Conservation (phyloP, 2,888 invertebrate species). For the Andrena praecox region DNA sequence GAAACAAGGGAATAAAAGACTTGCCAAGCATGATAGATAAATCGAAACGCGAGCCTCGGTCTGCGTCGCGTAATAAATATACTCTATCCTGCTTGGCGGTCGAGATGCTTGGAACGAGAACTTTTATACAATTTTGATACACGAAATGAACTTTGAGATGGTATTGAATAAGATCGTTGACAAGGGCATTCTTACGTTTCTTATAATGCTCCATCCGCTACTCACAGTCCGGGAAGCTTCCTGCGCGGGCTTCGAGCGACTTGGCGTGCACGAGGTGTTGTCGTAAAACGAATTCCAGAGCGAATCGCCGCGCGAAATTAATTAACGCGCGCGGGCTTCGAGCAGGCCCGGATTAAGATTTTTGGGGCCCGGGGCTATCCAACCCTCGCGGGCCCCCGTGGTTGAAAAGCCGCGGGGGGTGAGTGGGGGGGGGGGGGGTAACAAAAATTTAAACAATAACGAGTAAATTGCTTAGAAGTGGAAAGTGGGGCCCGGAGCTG, state of each 20-base stretch:
- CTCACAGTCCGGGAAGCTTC: background rate
- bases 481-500: too few relatives aligned
- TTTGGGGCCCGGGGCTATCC: too few relatives aligned
- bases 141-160: constrained; percentile 19
- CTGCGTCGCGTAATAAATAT: background rate
- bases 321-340: background rate
- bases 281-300: background rate
- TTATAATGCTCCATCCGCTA: background rate
- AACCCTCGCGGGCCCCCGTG: too few relatives aligned
- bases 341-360: background rate
- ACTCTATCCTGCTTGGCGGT: constrained; percentile 27
- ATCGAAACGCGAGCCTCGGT: background rate
- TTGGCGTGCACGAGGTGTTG: background rate
- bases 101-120: constrained; percentile 2
- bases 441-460: too few relatives aligned
- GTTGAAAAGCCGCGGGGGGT: too few relatives aligned
- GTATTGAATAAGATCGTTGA: constrained; percentile 36
- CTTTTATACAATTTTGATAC: constrained; percentile 49
- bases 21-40: constrained; percentile 24
- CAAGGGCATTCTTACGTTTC: constrained; percentile 44
- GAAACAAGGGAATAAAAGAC: background rate
- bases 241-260: background rate
- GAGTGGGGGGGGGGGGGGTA: too few relatives aligned
- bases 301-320: background rate
- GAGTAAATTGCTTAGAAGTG: too few relatives aligned